These are phyloP conservation scores for Amphiprion percula DNA, from an alignment of 2,113 vertebrate species.

Conservation along the genomic window DNA sequence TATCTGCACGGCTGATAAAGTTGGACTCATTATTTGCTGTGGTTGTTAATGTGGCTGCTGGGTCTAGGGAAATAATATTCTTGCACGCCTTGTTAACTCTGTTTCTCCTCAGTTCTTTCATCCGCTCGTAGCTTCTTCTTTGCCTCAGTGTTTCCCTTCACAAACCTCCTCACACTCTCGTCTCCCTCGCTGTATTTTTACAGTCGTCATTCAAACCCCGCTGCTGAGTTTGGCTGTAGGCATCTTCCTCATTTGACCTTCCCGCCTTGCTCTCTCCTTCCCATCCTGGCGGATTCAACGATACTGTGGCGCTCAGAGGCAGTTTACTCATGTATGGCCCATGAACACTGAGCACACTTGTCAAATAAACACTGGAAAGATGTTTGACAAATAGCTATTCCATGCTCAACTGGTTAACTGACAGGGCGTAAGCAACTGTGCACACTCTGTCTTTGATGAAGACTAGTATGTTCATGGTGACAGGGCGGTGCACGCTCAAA, in stretches of 20 bases:
- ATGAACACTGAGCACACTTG: constrained; percentile 34
- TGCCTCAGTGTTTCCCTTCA: constrained; percentile 28
- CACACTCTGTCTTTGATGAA: not conserved
- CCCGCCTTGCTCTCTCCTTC: not conserved
- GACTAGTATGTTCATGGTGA: not conserved
- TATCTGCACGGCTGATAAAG: constrained; percentile 61
- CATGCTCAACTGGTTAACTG: constrained; percentile 48
- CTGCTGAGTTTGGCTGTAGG: constrained; percentile 19
- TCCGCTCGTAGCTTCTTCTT: constrained; percentile 12
- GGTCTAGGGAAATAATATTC: constrained; percentile 59
- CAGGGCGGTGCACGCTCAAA: not conserved
- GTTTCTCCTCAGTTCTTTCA: constrained; percentile 39
- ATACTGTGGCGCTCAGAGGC: constrained; percentile 5
- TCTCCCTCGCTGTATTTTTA: constrained; percentile 13
- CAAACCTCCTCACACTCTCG: constrained; percentile 10
- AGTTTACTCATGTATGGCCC: constrained; percentile 52
- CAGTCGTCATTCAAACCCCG: constrained; percentile 15
- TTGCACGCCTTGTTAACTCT: constrained; percentile 56
- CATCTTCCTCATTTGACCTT: constrained; percentile 50
- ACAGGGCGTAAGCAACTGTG: constrained; percentile 30
- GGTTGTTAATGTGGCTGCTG: constrained; percentile 45
- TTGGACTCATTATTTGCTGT: constrained; percentile 60
- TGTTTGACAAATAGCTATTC: constrained; percentile 57
- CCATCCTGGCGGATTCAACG: not conserved
- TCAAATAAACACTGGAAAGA: constrained; percentile 49